Base-by-base conservation (phyloP, 2,888 invertebrate species). In the Spilarctia lutea region DNA sequence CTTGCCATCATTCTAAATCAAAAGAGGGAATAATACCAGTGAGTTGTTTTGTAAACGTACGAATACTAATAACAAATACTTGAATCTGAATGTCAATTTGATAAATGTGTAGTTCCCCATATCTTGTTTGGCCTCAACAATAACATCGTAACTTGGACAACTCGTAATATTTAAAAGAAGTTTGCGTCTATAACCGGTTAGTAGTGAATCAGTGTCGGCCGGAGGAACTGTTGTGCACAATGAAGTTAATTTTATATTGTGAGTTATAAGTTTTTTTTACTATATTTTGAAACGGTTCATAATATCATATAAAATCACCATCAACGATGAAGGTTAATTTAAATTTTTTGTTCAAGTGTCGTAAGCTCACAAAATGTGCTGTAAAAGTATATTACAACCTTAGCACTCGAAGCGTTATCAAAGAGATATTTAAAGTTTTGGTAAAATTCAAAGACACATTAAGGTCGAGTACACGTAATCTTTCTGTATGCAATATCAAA, bases 221-320 rank as follows among this genome's bases (percentile, higher is more conserved):
- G 68, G 83, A 77, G 76, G 77, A 84, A 78, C 79, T 70, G 73
- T 75, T 72, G 72, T 78, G 79, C 85, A 66, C 71, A 30, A 91
- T 91, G 91, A 89, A 89, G 85, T 74, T 85, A 56, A 66, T 88
- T 68, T 80, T 88, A 73, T 87, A 82, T 85, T 68, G 90, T 91
- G 80, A 89, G 90, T 90, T 72, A 76, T 72, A 67, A 79, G 66
- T 42, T 69, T 76, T 60, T 52, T 52, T 24, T 0, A 39, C 67
- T 42, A 60, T 60, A 24, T 35, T n/a, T 24, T n/a, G 18, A 56
- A 39, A 20, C 60, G 39, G 18, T 35, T 33, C 33, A 60, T 20
- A 56, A 70, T n/a, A 56, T 8, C 7, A 3, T 1, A 24, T 35
- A 52, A n/a, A n/a, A 67, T 42, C 10, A 6, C 3, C 11, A 10